These are phyloP conservation scores for Cyclopterus lumpus DNA, from an alignment of 2,797 vertebrate genomes.

Conservation along the genomic window DNA sequence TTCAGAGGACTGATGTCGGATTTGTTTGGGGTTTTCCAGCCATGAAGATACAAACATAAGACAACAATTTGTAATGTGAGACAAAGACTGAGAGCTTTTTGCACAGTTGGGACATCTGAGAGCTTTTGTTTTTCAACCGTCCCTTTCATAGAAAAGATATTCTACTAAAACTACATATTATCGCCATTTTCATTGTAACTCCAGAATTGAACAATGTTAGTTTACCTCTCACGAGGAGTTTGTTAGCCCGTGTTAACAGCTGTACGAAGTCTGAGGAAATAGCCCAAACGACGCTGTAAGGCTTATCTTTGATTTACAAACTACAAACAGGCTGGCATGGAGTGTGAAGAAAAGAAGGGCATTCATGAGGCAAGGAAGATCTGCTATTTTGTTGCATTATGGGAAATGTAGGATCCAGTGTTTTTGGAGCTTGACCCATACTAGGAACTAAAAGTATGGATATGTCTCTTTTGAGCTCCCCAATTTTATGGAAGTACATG, in stretches of 20 bases:
- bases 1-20: slow-evolving; percentile 60
- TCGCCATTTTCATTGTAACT: background rate
- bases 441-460: background rate
- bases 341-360: background rate
- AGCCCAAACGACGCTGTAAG: background rate
- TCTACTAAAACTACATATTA: background rate
- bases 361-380: background rate
- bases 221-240: background rate
- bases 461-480: background rate
- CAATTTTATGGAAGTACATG: background rate
- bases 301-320: background rate
- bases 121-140: background rate
- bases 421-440: slow-evolving; percentile 3
- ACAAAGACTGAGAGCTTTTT: slow-evolving; percentile 18
- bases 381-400: background rate
- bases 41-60: slow-evolving; percentile 67
- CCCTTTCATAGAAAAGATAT: background rate
- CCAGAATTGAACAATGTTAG: background rate
- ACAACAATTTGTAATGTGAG: slow-evolving; percentile 56
- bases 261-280: background rate
- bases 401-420: background rate
- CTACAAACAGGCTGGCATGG: background rate
- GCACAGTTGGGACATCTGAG: background rate
- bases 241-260: background rate
- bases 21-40: slow-evolving; percentile 68